phyloP scores from a whole-genome alignment of 2,888 invertebrate species.

The Mallateleia sp. region DNA sequence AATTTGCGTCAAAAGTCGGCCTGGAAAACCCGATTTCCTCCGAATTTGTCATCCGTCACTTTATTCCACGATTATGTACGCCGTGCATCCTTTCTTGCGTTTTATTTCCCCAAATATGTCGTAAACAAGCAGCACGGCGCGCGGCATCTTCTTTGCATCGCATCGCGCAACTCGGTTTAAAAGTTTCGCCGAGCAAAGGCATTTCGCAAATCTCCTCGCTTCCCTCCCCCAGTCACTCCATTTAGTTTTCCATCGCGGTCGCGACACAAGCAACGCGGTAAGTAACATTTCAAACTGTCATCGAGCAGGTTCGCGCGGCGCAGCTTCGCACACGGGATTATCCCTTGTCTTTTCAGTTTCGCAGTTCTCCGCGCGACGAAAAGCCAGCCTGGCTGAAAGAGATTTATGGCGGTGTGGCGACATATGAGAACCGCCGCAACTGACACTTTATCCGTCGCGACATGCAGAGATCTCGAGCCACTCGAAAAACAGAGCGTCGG shows the following conservation, averaged over 20 bases:
- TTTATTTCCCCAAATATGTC: not conserved
- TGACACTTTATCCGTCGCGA: conserved; percentile 67
- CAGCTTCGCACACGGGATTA: conserved; percentile 37
- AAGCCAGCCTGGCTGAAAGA: conserved; percentile 48
- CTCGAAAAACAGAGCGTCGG: conserved; percentile 60
- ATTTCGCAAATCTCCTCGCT: too few relatives aligned
- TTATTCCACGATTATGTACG: not conserved
- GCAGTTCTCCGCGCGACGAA: conserved; percentile 41
- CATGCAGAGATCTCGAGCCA: conserved; percentile 56
- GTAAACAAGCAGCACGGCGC: not conserved
- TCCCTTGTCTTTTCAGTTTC: conserved; percentile 61
- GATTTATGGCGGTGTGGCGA: conserved; percentile 57
- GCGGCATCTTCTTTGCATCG: not conserved
- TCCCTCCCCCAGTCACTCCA: too few relatives aligned
- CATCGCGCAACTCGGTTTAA: not conserved
- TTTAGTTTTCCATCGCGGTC: conserved; percentile 7
- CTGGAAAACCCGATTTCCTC: not conserved
- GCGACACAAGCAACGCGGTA: conserved; percentile 8
- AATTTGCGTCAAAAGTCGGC: too few relatives aligned
- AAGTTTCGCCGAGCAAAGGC: not conserved
- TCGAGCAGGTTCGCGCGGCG: conserved; percentile 43
- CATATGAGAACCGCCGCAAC: conserved; percentile 61
- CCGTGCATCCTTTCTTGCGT: not conserved
- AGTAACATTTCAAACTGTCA: conserved; percentile 62
- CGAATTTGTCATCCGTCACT: not conserved